Evolutionary conservation across 2,113 vertebrate genomes (phyloP).

Genomic region (Halichoeres trimaculatus): DNA sequence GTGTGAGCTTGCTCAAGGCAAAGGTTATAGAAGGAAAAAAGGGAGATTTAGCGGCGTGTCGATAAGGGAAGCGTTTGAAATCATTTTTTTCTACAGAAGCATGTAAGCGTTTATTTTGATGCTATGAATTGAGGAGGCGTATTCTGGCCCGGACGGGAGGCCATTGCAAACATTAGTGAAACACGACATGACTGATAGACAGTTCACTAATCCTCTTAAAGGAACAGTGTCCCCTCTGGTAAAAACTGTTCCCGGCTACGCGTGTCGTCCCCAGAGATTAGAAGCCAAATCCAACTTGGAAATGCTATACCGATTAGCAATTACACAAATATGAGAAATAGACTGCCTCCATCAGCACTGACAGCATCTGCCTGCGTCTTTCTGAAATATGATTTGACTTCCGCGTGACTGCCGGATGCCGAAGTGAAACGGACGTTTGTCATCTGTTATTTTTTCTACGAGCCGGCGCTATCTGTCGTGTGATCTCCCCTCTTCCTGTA

Average conservation of each 20-base stretch:
- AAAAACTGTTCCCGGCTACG: constrained; percentile 72
- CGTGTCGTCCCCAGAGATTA: constrained; percentile 74
- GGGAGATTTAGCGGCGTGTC: constrained; percentile 62
- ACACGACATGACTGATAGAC: constrained; percentile 80
- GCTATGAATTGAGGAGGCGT: constrained; percentile 70
- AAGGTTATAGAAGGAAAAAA: constrained; percentile 55
- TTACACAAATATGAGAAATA: constrained; percentile 66
- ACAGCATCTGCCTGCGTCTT: constrained; percentile 37
- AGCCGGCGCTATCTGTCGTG: constrained; percentile 61
- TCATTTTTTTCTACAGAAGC: constrained; percentile 65
- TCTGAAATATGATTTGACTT: constrained; percentile 55
- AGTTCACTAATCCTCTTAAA: constrained; percentile 83
- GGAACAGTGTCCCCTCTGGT: constrained; percentile 81
- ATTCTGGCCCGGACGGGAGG: constrained; percentile 66
- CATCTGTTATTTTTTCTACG: constrained; percentile 31
- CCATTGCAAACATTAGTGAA: constrained; percentile 77
- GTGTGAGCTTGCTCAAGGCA: constrained; percentile 68
- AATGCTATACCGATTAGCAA: constrained; percentile 77
- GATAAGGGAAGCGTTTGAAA: constrained; percentile 77
- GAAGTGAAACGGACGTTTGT: constrained; percentile 55
- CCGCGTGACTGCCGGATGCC: constrained; percentile 31
- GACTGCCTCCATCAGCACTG: constrained; percentile 44
- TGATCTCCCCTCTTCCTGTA: constrained; percentile 69
- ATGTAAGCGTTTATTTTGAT: constrained; percentile 76
- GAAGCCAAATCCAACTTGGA: constrained; percentile 72